Base-by-base conservation (phyloP, 2,113 vertebrate genomes). In the Gymnogyps californianus region DNA sequence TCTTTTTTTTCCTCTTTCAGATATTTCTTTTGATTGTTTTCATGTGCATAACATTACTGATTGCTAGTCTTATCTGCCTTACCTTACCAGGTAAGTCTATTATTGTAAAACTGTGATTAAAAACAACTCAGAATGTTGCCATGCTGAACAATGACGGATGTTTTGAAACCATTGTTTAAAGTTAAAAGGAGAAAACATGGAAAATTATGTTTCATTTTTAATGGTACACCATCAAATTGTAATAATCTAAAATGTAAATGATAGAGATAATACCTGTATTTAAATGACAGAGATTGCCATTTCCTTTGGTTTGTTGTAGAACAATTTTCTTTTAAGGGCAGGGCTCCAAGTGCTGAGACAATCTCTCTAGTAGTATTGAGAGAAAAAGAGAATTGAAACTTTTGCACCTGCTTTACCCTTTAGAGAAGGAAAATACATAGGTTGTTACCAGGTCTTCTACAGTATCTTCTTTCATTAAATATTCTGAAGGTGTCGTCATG, bases 31-130 rank as follows among this genome's bases (percentile, higher is more conserved):
- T 99, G 96, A 99, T 99, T 64, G 98, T 99, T 49, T 99, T 99
- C 97, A 99, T 99, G 99, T 99, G 99, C 93, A 98, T 99, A 97
- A 99, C 99, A 6, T 98, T 99, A 96, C 98, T 99, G 95, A 98
- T 99, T 65, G 99, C 99, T 96, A 99, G 99, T 98, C 98, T 99
- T 98, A 98, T 99, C 97, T 99, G 99, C 97, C 98, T 99, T 96
- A 99, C 99, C 31, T 98, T 99, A 88, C 99, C 99, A 99, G 99
- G 99, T 99, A 96, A 97, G 98, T 97, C 31, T 59, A 2, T 67
- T 66, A 25, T 0, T 10, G 40, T 71, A 58, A 81, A 66, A 72
- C 31, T 71, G 1, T 4, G 1, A 34, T 61, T 62, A 75, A 89
- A 89, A 92, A 22, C 29, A 55, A 14, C 28, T 64, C 16, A 10